A percentile compares a stretch with the other conserved stretches of the same genome.
phyloP scores from a whole-genome alignment of 2,797 vertebrate species.

The Mormyrus hasselquistii region DNA sequence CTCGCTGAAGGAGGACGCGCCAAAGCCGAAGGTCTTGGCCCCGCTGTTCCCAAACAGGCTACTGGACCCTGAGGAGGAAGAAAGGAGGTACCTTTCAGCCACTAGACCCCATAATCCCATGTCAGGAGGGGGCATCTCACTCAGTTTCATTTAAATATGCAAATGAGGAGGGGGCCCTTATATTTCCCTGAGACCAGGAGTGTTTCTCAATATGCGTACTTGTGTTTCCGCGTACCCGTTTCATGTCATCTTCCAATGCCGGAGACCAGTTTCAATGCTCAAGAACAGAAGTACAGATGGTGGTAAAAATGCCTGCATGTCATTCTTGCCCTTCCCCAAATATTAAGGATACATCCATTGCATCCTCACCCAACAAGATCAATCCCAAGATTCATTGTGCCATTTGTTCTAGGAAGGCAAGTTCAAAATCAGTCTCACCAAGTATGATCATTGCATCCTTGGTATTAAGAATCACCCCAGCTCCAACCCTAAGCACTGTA shows the following conservation, averaged over 20 bases:
- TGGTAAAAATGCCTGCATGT: neutral
- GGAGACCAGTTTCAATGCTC: neutral
- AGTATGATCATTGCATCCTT: neutral
- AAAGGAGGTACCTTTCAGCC: neutral
- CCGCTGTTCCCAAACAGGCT: slow-evolving; percentile 83
- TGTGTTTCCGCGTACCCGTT: neutral
- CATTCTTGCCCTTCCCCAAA: neutral
- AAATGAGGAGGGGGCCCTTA: neutral
- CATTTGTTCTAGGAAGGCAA: neutral
- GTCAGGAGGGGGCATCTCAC: neutral
- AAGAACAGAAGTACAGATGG: neutral
- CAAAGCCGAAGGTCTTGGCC: slow-evolving; percentile 79
- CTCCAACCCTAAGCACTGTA: neutral
- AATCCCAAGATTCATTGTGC: neutral
- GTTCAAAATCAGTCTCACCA: neutral
- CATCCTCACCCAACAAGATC: neutral
- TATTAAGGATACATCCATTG: neutral
- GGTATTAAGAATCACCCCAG: neutral
- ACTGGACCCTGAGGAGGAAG: slow-evolving; percentile 54
- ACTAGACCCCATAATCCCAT: neutral
- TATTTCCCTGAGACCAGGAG: neutral
- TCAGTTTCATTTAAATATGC: neutral
- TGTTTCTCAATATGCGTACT: neutral
- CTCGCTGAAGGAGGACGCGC: slow-evolving; percentile 73
- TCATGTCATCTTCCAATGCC: neutral